These are phyloP conservation scores for Calameuta idolon DNA, from an alignment of 2,888 invertebrate species.

Conservation along the genomic window DNA sequence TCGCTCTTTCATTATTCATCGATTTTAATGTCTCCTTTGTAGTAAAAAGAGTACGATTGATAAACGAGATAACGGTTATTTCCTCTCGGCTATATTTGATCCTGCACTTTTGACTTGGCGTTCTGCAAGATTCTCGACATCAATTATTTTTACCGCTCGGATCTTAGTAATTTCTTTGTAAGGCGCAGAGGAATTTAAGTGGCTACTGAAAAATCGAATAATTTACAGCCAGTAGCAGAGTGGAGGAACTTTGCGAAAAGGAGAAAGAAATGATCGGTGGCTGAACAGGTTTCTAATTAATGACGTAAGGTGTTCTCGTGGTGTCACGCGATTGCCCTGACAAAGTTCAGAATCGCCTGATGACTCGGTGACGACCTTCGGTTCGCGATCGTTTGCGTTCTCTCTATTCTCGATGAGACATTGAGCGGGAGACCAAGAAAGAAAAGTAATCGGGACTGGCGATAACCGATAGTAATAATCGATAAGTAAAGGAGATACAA, in stretches of 20 bases:
- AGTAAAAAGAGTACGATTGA: no score
- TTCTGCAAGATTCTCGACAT: background rate
- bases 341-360: conserved; percentile 43
- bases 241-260: background rate
- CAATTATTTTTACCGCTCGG: background rate
- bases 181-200: background rate
- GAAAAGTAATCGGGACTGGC: background rate
- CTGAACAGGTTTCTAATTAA: conserved; percentile 16
- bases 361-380: conserved; percentile 40
- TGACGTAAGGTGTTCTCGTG: conserved; percentile 22
- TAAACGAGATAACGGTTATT: background rate
- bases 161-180: no score
- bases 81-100: background rate
- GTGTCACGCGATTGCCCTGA: conserved; percentile 35
- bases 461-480: background rate
- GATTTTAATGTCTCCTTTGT: no score
- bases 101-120: background rate
- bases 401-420: background rate
- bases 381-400: conserved; percentile 5
- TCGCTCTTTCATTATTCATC: no score
- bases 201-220: background rate
- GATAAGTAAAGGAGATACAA: background rate
- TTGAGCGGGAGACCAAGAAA: background rate
- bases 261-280: background rate
- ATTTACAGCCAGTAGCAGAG: background rate